Base-by-base conservation (phyloP, 2,113 vertebrate species). In the Anthoscopus minutus region DNA sequence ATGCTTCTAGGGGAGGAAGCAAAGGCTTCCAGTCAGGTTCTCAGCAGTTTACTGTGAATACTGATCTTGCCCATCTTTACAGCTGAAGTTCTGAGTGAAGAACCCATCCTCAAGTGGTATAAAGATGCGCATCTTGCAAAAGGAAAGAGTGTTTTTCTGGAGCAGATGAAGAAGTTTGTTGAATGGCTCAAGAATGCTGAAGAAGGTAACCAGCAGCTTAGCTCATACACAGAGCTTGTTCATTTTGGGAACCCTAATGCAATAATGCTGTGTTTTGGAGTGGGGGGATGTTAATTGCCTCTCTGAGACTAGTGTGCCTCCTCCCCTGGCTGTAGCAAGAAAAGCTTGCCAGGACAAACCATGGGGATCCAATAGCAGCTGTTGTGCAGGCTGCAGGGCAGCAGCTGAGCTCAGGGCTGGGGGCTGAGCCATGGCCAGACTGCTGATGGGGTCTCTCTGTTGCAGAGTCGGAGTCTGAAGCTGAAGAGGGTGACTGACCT, bases 181-280 rank as follows among this genome's bases (percentile, higher is more conserved):
- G 99, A 99, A 95, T 99, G 99, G 99, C 98, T 99, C 94, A 99
- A 99, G 97, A 99, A 99, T 33, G 99, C 99, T 1, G 99, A 99
- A 96, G 99, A 99, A 98, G 99, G 99, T 99, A 97, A 97, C 56
- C 16, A 51, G 89, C 14, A 35, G 30, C 44, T 54, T 37, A 13
- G 45, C 50, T 81, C 14, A 1, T 4, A 24, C 5, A 21, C 10
- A 31, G 13, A 42, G 11, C 31, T 38, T 50, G 35, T 42, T 90
- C 0, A 2, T 77, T 92, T 53, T 20, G 67, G 54, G 83, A 77
- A 25, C 5, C 15, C 15, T 12, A 3, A 25, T 40, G 45, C 15
- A 66, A 0, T 37, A 25, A 11, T 7, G 13, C 35, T 64, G 27
- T 37, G n/a, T 15, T 58, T 48, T 3, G 3, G 9, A 42, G n/a